phyloP scores from a whole-genome alignment of 2,797 vertebrate species.

The Cyprinella venusta region DNA sequence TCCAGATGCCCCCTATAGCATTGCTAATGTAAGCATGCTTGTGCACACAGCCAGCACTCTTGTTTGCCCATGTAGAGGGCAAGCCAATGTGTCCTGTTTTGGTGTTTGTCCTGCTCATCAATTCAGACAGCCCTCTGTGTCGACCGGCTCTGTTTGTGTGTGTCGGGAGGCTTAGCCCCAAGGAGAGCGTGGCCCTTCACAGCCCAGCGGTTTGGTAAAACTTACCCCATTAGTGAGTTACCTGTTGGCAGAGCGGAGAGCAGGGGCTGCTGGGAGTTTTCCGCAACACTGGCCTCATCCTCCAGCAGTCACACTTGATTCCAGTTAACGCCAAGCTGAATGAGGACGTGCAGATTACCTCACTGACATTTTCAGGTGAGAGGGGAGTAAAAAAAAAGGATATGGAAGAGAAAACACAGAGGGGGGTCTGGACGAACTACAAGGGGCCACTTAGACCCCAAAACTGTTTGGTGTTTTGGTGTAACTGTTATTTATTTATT shows the following conservation, averaged over 20 bases:
- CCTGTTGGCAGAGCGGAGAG: constrained; percentile 48
- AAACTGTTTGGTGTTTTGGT: no score
- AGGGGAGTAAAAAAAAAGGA: not conserved
- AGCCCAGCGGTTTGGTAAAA: constrained; percentile 49
- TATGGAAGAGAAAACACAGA: not conserved
- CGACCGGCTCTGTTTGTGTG: constrained; percentile 2
- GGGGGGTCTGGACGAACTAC: not conserved
- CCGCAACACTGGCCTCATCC: constrained; percentile 44
- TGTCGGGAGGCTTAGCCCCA: not conserved
- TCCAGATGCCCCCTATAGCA: not conserved
- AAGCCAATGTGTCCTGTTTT: constrained; percentile 39
- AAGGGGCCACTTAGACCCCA: not conserved
- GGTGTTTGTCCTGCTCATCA: constrained; percentile 43
- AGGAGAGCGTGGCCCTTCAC: constrained; percentile 38
- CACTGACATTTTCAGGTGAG: constrained; percentile 20
- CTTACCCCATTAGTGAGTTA: constrained; percentile 40
- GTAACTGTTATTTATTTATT: not conserved
- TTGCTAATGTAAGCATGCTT: constrained; percentile 13
- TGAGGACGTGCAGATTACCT: constrained; percentile 18
- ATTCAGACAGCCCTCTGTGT: constrained; percentile 34
- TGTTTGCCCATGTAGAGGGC: constrained; percentile 34
- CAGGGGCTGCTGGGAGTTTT: constrained; percentile 46
- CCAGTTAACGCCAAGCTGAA: constrained; percentile 23
- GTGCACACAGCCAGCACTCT: not conserved
- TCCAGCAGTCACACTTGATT: constrained; percentile 49